Evolutionary conservation across 2,797 vertebrate genomes (phyloP).

Genomic region (Cryptoprocta ferox): DNA sequence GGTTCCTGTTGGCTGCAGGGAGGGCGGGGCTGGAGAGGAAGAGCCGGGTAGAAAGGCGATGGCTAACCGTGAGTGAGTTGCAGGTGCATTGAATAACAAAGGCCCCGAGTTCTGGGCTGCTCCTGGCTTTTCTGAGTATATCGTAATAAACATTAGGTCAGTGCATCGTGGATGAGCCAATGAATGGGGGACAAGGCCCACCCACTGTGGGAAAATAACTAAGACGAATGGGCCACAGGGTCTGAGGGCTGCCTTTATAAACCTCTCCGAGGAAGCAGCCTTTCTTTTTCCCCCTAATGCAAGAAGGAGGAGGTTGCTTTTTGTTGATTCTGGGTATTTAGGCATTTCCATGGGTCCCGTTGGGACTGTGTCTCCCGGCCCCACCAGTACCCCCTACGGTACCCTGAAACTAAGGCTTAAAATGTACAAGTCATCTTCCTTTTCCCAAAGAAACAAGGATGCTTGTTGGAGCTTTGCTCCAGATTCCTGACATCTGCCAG

Average conservation of each 20-base stretch:
- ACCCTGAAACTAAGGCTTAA: neutral
- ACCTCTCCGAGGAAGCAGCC: neutral
- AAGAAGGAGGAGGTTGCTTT: neutral
- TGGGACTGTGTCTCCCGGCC: neutral
- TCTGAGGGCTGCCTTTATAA: neutral
- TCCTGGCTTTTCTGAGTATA: neutral
- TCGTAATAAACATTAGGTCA: neutral
- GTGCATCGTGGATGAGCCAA: neutral
- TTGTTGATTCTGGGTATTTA: neutral
- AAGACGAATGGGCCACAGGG: neutral
- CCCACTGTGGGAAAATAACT: neutral
- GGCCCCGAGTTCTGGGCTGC: neutral
- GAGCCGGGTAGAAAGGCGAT: neutral
- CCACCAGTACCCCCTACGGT: neutral
- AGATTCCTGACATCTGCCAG: neutral
- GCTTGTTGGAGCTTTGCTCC: neutral
- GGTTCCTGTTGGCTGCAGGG: neutral
- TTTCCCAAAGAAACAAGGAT: neutral
- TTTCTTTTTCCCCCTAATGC: fast-evolving
- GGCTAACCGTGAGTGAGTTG: no score
- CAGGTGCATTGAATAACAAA: neutral
- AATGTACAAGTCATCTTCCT: neutral
- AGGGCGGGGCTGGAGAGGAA: neutral
- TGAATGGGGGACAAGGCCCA: neutral
- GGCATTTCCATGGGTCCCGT: neutral